phyloP scores from a whole-genome alignment of 2,113 vertebrate species.

The Sinocyclocheilus anophthalmus region DNA sequence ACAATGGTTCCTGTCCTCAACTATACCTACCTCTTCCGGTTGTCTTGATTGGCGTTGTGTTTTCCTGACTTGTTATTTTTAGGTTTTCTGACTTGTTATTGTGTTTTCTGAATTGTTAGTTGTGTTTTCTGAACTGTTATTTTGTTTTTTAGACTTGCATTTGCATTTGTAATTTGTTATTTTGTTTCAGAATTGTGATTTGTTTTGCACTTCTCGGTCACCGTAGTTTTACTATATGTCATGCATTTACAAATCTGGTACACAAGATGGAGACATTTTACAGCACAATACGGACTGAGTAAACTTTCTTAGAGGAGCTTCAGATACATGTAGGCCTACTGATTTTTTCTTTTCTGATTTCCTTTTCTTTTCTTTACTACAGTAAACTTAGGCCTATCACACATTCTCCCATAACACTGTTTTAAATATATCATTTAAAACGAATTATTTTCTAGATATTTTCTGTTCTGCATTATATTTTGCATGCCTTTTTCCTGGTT shows the following conservation, averaged over 20 bases:
- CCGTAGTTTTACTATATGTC: too few species aligned
- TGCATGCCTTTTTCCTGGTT: not conserved
- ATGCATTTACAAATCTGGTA: not conserved
- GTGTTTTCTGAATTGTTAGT: too few species aligned
- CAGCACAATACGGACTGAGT: not conserved
- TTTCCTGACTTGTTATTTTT: too few species aligned
- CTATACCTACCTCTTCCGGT: too few species aligned
- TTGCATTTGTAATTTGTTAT: too few species aligned
- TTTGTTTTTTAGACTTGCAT: too few species aligned
- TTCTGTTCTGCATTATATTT: not conserved
- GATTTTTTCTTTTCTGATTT: not conserved
- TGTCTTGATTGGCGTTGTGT: too few species aligned
- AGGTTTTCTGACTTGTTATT: too few species aligned
- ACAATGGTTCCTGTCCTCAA: too few species aligned
- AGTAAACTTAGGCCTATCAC: not conserved
- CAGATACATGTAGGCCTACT: not conserved
- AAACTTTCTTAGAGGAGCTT: not conserved
- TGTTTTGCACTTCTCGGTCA: too few species aligned
- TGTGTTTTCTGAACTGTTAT: too few species aligned
- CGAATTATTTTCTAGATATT: not conserved
- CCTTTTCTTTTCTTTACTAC: not conserved
- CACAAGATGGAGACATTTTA: slow-evolving; percentile 52
- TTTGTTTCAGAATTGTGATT: too few species aligned
- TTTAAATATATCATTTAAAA: not conserved
- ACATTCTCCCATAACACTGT: not conserved